Conservation (phyloP, 2,888 invertebrate genomes). For the Toxonevra muliebris region DNA sequence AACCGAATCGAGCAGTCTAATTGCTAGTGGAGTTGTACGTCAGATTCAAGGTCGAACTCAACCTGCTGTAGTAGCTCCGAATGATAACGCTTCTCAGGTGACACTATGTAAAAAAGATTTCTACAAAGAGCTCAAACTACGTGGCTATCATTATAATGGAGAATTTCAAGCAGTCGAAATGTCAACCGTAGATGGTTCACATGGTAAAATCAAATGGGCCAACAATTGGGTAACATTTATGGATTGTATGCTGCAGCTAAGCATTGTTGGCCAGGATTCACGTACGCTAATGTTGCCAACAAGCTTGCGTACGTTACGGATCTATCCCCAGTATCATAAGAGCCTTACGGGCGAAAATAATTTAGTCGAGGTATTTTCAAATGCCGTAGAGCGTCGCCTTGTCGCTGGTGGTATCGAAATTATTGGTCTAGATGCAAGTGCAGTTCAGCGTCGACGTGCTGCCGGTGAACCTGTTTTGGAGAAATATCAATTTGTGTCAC, state of each 20-base stretch:
- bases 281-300: slow-evolving; percentile 80
- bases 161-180: slow-evolving; percentile 54
- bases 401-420: slow-evolving; percentile 82
- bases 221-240: slow-evolving; percentile 89
- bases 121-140: slow-evolving; percentile 75
- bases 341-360: slow-evolving; percentile 61
- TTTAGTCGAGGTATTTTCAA: slow-evolving; percentile 55
- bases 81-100: slow-evolving; percentile 40
- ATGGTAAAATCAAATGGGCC: slow-evolving; percentile 70
- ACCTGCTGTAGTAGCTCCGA: slow-evolving; percentile 30
- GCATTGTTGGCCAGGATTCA: slow-evolving; percentile 75
- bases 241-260: slow-evolving; percentile 88
- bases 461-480: slow-evolving; percentile 82
- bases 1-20: slow-evolving; percentile 74
- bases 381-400: slow-evolving; percentile 54
- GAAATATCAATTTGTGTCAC: slow-evolving; percentile 77
- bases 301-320: slow-evolving; percentile 75
- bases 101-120: slow-evolving; percentile 70
- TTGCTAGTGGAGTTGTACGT: slow-evolving; percentile 76
- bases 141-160: slow-evolving; percentile 73
- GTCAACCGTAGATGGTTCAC: slow-evolving; percentile 60
- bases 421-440: slow-evolving; percentile 78
- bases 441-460: slow-evolving; percentile 75
- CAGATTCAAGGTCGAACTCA: slow-evolving; percentile 50
- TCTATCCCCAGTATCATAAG: slow-evolving; percentile 74